A percentile compares a stretch with the other conserved stretches of the same genome.
Evolutionary conservation across 1,140 invertebrate genomes (phyloP).

Genomic region (Heterodera schachtii): DNA sequence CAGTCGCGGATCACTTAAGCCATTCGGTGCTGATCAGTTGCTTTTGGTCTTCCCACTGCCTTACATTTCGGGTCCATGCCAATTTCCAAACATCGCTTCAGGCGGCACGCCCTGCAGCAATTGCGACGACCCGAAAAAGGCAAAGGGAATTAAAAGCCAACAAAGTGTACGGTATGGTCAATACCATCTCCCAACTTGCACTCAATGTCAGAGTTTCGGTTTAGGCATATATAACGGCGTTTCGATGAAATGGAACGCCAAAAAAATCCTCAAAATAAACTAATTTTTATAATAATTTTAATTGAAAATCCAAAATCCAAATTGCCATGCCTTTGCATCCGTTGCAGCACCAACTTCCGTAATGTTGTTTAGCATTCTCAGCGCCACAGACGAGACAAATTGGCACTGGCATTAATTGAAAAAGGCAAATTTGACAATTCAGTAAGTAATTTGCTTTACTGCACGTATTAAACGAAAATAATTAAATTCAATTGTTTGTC

Average conservation of each 20-base stretch:
- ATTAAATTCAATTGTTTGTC: too few species aligned
- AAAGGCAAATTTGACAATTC: too few species aligned
- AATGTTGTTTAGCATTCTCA: conserved; percentile 22
- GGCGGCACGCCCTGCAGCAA: conserved; percentile 63
- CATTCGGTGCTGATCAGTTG: not conserved
- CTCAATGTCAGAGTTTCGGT: not conserved
- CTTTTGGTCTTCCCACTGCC: not conserved
- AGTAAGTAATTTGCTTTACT: too few species aligned
- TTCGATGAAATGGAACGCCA: conserved; percentile 18
- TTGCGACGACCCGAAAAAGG: conserved; percentile 58
- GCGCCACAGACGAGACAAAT: conserved; percentile 27
- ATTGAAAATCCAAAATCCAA: too few species aligned
- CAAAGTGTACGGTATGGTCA: too few species aligned
- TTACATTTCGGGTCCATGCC: conserved; percentile 61
- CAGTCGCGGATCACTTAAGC: conserved; percentile 22
- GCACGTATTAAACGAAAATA: too few species aligned
- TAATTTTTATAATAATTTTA: too few species aligned
- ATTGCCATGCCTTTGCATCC: not conserved
- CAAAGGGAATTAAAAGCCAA: not conserved
- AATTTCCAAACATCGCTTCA: conserved; percentile 63
- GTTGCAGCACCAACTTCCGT: conserved; percentile 27
- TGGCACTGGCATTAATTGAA: not conserved
- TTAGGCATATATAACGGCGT: conserved; percentile 25
- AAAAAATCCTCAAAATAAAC: not conserved
- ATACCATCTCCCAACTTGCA: conserved; percentile 18